phyloP scores from a whole-genome alignment of 2,797 vertebrate species.

The Threskiornis aethiopicus region DNA sequence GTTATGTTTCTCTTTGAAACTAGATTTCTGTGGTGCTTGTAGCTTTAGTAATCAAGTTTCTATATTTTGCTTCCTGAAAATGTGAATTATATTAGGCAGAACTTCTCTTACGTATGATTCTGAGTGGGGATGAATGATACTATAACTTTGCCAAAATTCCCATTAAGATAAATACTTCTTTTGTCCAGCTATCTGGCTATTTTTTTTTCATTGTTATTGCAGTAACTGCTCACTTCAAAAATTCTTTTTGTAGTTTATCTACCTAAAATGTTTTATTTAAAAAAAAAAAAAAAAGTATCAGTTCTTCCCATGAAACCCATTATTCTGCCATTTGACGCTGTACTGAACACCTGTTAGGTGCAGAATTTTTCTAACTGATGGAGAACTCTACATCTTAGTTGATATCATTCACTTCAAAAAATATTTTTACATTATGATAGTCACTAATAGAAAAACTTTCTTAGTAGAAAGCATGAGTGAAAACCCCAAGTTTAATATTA shows the following conservation, averaged over 20 bases:
- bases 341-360: background rate
- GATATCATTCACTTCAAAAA: background rate
- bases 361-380: background rate
- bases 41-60: background rate
- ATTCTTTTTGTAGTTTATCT: background rate
- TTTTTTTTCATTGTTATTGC: background rate
- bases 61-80: background rate
- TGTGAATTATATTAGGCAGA: background rate
- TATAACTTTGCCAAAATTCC: background rate
- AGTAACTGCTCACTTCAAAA: background rate
- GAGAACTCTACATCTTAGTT: background rate
- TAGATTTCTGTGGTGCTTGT: background rate
- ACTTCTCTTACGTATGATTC: background rate
- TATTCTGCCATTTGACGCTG: background rate
- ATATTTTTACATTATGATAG: background rate
- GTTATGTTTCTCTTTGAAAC: background rate
- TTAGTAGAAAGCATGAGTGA: background rate
- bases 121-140: background rate
- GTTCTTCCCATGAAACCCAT: background rate
- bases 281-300: fast-evolving
- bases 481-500: background rate
- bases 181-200: background rate
- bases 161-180: background rate
- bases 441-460: background rate
- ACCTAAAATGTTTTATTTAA: background rate